Evolutionary conservation across 2,797 vertebrate genomes (phyloP).

Genomic region (Periparus ater): DNA sequence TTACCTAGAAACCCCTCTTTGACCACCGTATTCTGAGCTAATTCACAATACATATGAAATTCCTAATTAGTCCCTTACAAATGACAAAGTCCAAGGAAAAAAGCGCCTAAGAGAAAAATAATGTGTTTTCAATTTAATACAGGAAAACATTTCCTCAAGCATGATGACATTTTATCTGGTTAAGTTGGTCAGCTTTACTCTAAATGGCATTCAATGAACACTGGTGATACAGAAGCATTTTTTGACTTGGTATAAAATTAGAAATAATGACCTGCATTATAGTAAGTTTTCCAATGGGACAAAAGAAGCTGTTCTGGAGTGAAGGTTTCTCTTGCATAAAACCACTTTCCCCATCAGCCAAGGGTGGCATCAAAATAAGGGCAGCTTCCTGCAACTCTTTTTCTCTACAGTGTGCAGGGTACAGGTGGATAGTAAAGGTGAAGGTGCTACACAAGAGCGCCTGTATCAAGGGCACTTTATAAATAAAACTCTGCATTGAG

Average conservation of each 20-base stretch:
- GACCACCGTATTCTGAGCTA: background rate
- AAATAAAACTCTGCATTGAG: background rate
- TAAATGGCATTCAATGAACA: background rate
- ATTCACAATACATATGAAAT: background rate
- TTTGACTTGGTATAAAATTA: background rate
- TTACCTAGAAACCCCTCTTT: slow-evolving; percentile 20
- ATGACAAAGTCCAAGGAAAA: slow-evolving; percentile 36
- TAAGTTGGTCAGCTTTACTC: background rate
- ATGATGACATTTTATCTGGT: background rate
- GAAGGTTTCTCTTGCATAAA: background rate
- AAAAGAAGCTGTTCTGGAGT: background rate
- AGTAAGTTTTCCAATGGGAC: background rate
- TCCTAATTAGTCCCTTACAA: slow-evolving; percentile 35
- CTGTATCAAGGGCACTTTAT: background rate
- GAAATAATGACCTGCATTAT: background rate
- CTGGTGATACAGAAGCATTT: background rate
- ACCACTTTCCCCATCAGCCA: background rate
- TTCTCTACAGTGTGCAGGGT: background rate
- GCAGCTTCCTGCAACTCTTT: background rate
- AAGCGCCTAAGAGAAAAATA: slow-evolving; percentile 31
- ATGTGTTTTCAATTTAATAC: background rate
- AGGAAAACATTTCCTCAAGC: slow-evolving; percentile 15
- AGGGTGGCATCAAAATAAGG: background rate
- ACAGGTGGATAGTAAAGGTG: background rate
- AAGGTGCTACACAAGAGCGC: slow-evolving; percentile 1